These are phyloP conservation scores for Hippasteria phrygiana DNA, from an alignment of 53 echinoderm and acorn worm genomes.

Conservation along the genomic window DNA sequence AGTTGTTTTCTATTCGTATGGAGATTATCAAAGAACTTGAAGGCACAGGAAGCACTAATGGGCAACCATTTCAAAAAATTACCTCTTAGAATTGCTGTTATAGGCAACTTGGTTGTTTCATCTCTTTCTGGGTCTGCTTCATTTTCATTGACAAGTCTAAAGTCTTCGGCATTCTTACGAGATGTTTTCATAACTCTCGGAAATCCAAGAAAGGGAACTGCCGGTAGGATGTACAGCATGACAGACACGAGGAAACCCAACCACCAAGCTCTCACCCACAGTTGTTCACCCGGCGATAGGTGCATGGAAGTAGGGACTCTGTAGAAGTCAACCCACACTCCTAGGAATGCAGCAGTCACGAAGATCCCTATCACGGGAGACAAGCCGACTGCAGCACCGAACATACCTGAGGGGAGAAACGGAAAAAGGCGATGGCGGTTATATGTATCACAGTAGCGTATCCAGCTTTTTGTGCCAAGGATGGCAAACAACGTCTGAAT, in stretches of 20 bases:
- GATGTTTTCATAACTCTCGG: neutral
- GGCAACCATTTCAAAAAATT: too few species aligned
- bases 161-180: neutral
- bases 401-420: neutral
- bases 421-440: too few species aligned
- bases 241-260: neutral
- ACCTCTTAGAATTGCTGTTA: neutral
- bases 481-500: too few species aligned
- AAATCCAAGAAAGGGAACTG: neutral
- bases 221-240: neutral
- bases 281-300: neutral
- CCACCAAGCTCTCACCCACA: slow-evolving; percentile 34
- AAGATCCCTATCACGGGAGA: slow-evolving; percentile 21
- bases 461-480: too few species aligned
- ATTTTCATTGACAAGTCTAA: neutral
- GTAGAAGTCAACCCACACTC: slow-evolving; percentile 43
- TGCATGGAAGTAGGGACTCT: neutral
- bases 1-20: too few species aligned
- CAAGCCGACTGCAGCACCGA: neutral
- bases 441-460: too few species aligned
- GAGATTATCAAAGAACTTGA: too few species aligned
- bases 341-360: neutral
- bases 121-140: neutral
- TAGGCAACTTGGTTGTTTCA: neutral
- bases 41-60: too few species aligned